Conservation (phyloP, 2,797 vertebrate genomes). For the Cetoscarus ocellatus region DNA sequence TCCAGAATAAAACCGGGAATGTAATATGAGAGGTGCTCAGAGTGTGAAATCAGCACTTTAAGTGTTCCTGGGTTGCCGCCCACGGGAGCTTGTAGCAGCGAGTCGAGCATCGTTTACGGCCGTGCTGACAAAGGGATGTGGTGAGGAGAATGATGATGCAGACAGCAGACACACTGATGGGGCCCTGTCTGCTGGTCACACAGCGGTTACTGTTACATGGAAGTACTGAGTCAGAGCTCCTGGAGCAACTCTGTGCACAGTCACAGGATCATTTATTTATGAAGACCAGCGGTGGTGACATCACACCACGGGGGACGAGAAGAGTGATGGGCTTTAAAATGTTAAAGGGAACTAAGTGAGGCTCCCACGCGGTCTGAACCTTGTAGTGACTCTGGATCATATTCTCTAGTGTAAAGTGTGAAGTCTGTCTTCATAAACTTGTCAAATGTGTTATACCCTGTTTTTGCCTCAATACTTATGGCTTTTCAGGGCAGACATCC, state of each 20-base stretch:
- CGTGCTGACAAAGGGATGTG: constrained; percentile 63
- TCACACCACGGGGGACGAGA: constrained; percentile 52
- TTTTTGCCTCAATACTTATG: no score
- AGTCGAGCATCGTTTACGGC: constrained; percentile 46
- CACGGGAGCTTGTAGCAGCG: constrained; percentile 28
- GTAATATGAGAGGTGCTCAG: constrained; percentile 34
- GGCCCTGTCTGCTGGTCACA: constrained; percentile 41
- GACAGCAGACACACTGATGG: constrained; percentile 33
- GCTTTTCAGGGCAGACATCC: no score
- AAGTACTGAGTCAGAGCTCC: constrained; percentile 54
- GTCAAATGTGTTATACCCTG: no score
- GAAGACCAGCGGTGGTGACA: constrained; percentile 62
- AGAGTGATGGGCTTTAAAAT: constrained; percentile 52
- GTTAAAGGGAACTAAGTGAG: constrained; percentile 21
- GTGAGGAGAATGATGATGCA: constrained; percentile 48
- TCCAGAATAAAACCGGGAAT: constrained; percentile 20
- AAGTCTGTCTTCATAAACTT: neutral
- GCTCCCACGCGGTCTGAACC: constrained; percentile 7
- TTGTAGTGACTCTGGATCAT: constrained; percentile 7
- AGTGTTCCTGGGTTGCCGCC: constrained; percentile 8
- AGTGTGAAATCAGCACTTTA: constrained; percentile 49
- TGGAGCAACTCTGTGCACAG: constrained; percentile 27
- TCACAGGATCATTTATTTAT: constrained; percentile 61
- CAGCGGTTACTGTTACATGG: constrained; percentile 45
- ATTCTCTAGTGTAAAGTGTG: constrained; percentile 13